Percentiles rank a stretch among this genome's conserved stretches.
Conservation (phyloP, 2,113 vertebrate genomes). For the Polypterus senegalus region DNA sequence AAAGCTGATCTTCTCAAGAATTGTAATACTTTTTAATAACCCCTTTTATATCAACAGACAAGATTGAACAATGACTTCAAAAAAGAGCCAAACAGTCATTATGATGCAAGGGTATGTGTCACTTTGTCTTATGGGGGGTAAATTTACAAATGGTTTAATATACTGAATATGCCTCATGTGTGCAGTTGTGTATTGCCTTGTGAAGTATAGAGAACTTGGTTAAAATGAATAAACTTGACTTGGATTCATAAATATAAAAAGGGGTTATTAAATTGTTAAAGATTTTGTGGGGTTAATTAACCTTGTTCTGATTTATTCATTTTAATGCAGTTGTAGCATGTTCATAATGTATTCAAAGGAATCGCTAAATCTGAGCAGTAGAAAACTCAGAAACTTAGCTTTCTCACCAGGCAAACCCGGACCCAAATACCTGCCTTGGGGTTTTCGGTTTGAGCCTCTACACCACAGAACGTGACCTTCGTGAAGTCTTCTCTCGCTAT, state of each 20-base stretch:
- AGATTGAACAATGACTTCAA: conserved; percentile 33
- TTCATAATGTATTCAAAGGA: background rate
- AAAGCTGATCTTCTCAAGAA: background rate
- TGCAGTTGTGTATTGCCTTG: no score
- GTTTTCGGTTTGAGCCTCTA: conserved; percentile 90
- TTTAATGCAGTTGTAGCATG: background rate
- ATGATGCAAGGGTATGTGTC: conserved; percentile 44
- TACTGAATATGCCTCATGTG: no score
- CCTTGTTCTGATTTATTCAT: background rate
- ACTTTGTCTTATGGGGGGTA: no score
- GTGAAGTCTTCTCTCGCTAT: conserved; percentile 84
- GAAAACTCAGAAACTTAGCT: conserved; percentile 13
- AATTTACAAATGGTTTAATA: no score
- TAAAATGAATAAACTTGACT: no score
- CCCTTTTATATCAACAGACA: conserved; percentile 39
- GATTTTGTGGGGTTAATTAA: conserved; percentile 1
- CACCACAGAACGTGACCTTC: conserved; percentile 81
- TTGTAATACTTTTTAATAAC: conserved; percentile 22
- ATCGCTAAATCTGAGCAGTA: background rate
- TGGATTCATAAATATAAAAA: conserved; percentile 2
- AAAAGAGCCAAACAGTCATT: conserved; percentile 43
- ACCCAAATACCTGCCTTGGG: conserved; percentile 82
- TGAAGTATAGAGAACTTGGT: no score
- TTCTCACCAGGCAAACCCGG: conserved; percentile 70
- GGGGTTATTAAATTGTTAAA: conserved; percentile 35